Evolutionary conservation across 1,140 invertebrate genomes (phyloP), one percentile per base, ranked within the genome.

Genomic region (Varroa destructor): DNA sequence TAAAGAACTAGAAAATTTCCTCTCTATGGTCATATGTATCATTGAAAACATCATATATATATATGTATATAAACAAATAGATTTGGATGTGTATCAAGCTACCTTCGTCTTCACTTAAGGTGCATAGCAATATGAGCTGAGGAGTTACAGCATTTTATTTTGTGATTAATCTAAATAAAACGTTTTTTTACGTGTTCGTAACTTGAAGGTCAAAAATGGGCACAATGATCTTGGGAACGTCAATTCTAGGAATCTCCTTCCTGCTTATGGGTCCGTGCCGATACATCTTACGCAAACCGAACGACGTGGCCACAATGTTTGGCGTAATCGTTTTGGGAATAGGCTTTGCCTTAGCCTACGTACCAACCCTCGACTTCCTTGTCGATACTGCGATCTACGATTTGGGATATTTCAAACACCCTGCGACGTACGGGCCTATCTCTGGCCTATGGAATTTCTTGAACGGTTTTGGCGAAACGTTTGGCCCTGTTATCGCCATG

Each of bases 381-480:
- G 61, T 67, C 40, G 61, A 67, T 4, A 67, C 61, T 8, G 61
- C 61, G 40, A 46, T 67, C 61, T 43, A 12, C 12, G 61, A 67
- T 37, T 46, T 67, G 1, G 61, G 61, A 4, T 67, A 12, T 37
- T 37, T 67, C 37, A 67, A 67, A 8, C 12, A 37, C 46, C 61
- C 61, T 2, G 61, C 61, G 8, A 67, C 61, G 37, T 67, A 67
- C 8, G 61, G 61, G 36, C 61, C 61, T 12, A 67, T 67, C 8
- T 67, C 61, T 2, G 61, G 61, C 1, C 61, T 67, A 40, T 67
- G 61, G 61, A 67, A 67, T 46, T 67, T 67, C 61, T 67, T 40
- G 12, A 67, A 67, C 37, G 61, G 61, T 14, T 67, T 67, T 46
- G 61, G 61, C 12, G 61, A 67, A 40, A 67, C 61, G 12, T 67